Conservation (phyloP, 2,797 vertebrate genomes). For the Psittacula derbiana region DNA sequence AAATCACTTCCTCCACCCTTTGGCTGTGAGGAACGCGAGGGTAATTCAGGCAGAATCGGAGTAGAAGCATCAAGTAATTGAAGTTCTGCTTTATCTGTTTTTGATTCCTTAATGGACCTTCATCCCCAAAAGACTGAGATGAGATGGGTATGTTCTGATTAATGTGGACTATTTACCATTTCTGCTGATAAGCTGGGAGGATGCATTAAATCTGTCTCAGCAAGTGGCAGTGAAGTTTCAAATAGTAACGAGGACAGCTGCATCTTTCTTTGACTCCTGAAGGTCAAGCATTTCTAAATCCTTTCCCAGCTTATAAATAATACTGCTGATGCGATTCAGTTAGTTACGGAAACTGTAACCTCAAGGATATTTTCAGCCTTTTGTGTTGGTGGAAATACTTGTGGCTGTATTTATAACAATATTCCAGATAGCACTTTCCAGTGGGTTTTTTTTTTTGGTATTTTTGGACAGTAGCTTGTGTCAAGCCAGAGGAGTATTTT, state of each 20-base stretch:
- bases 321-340: conserved; percentile 36
- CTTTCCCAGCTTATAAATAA: conserved; percentile 50
- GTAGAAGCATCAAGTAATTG: not conserved
- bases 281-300: conserved; percentile 67
- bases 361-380: conserved; percentile 37
- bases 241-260: conserved; percentile 23
- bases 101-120: not conserved
- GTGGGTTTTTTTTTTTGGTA: not conserved
- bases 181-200: conserved; percentile 55
- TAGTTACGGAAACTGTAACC: conserved; percentile 42
- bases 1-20: not conserved
- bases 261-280: conserved; percentile 49
- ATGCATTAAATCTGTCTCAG: conserved; percentile 55
- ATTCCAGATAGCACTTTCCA: not conserved
- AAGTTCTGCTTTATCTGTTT: conserved; percentile 43
- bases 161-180: conserved; percentile 62
- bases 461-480: not conserved
- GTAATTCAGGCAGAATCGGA: not conserved
- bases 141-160: conserved; percentile 44
- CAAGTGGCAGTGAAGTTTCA: conserved; percentile 55
- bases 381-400: conserved; percentile 11
- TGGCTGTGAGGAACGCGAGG: not conserved
- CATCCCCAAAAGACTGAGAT: not conserved
- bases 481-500: not conserved
- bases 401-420: not conserved